Evolutionary conservation across 2,113 vertebrate species (phyloP), one percentile per base, ranked within the genome.

Genomic region (Vireo altiloquus): DNA sequence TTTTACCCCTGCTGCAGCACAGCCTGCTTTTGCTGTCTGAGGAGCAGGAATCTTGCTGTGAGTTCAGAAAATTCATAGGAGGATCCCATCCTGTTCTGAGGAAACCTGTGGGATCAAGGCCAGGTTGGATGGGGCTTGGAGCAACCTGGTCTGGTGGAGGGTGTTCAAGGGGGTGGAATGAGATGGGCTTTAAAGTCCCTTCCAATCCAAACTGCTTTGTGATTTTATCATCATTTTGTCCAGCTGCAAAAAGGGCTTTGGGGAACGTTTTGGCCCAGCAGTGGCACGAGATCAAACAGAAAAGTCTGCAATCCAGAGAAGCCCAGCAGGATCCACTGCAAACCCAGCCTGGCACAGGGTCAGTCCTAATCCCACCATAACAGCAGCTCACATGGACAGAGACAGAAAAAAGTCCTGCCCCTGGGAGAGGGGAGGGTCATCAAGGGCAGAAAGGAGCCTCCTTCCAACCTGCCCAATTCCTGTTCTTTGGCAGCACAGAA

Each of bases 301-400:
- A 72, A 80, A 20, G 22, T 13, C 13, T 15, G 63, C 31, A 64
- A 63, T 9, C 27, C 56, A 44, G 69, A 57, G 28, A 39, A 61
- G 59, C 39, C 35, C 52, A 35, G 65, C 23, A 54, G 2, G 2
- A 66, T 9, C 24, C 46, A 52, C 15, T 20, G 16, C 63, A 49
- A 52, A 35, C n/a, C 33, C 82, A 88, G 53, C 27, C 54, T 39
- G 54, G 46, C 50, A 50, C 65, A 6, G 1, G 1, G 17, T 7
- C 6, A 1, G 35, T 13, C 39, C 44, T 4, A 2, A 39, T 10
- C 60, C 61, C 54, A 61, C 59, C 15, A 0, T 1, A 30, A 49
- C 50, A 76, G 76, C 75, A 81, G 37, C 9, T 75, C 16, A 33
- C 11, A 23, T 1, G 6, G 31, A 75, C 3, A 35, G 9, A 39